phyloP scores from a whole-genome alignment of 92 coral and sea anemone species.

The Phenganax subtilis region DNA sequence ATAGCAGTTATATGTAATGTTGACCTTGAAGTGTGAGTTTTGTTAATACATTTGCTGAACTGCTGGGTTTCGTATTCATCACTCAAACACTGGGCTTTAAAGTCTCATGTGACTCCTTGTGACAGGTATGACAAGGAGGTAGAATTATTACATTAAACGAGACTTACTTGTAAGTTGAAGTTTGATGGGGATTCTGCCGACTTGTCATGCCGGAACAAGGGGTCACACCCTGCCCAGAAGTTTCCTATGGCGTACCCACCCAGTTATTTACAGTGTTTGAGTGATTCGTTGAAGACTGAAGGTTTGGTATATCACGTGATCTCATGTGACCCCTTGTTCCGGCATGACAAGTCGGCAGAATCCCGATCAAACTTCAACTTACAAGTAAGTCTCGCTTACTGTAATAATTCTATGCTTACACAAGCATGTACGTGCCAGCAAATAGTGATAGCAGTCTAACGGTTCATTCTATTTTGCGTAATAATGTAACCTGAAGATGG shows the following conservation, averaged over 20 bases:
- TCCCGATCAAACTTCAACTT: slow-evolving; percentile 12
- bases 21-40: not conserved
- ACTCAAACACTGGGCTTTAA: slow-evolving; percentile 9
- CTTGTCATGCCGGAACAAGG: slow-evolving; percentile 16
- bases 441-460: too few relatives aligned
- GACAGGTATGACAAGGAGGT: slow-evolving; percentile 10
- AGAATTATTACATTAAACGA: not conserved
- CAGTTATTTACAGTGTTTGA: not conserved
- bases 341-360: slow-evolving; percentile 4
- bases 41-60: not conserved
- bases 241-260: not conserved
- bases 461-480: too few relatives aligned
- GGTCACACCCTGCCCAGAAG: slow-evolving; percentile 11
- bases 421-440: too few relatives aligned
- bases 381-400: not conserved
- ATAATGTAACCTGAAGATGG: too few relatives aligned
- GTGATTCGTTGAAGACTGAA: slow-evolving; percentile 12
- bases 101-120: slow-evolving; percentile 7
- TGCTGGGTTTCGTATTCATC: not conserved
- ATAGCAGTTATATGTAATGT: not conserved
- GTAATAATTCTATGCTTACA: not conserved
- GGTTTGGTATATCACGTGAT: not conserved
- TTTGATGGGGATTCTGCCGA: slow-evolving; percentile 7
- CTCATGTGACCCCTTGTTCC: slow-evolving; percentile 9
- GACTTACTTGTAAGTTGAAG: slow-evolving; percentile 11